Conservation (phyloP, 2,888 invertebrate species). For the Syrista parreyssii region DNA sequence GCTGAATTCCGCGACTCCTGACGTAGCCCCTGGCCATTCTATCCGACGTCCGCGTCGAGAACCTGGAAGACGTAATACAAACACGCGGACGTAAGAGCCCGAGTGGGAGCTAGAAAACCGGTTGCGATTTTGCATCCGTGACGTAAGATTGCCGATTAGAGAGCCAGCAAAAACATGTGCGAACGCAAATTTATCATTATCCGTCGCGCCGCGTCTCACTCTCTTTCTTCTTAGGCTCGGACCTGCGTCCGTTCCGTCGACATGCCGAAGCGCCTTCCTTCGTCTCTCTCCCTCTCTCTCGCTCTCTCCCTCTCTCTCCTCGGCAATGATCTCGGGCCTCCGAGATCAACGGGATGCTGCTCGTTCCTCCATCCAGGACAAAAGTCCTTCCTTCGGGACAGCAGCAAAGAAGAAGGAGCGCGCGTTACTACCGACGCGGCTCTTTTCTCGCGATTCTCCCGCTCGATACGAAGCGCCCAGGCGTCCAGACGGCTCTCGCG, state of each 20-base stretch:
- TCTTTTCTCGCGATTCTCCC: neutral
- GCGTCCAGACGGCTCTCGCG: constrained; percentile 11
- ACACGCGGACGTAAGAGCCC: neutral
- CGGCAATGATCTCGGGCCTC: neutral
- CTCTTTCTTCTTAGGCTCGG: neutral
- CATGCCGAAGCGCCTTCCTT: neutral
- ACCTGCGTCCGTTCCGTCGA: too few species aligned
- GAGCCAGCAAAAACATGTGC: constrained; percentile 39
- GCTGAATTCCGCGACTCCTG: too few species aligned
- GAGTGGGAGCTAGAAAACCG: constrained; percentile 44
- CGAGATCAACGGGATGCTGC: too few species aligned
- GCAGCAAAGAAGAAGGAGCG: too few species aligned
- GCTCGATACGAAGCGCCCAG: constrained; percentile 1
- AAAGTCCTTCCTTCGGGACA: too few species aligned
- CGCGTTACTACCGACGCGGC: constrained; percentile 14
- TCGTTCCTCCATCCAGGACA: too few species aligned
- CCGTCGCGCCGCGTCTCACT: constrained; percentile 15
- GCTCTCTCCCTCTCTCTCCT: constrained; percentile 13
- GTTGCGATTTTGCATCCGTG: constrained; percentile 61
- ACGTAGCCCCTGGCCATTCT: too few species aligned
- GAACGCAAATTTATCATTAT: constrained; percentile 47
- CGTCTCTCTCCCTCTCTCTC: constrained; percentile 14
- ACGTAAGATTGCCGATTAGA: constrained; percentile 60
- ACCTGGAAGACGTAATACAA: neutral
- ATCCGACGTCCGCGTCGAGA: too few species aligned